These are phyloP conservation scores for Catonia carolina DNA, from an alignment of 2,888 invertebrate species.

Conservation along the genomic window DNA sequence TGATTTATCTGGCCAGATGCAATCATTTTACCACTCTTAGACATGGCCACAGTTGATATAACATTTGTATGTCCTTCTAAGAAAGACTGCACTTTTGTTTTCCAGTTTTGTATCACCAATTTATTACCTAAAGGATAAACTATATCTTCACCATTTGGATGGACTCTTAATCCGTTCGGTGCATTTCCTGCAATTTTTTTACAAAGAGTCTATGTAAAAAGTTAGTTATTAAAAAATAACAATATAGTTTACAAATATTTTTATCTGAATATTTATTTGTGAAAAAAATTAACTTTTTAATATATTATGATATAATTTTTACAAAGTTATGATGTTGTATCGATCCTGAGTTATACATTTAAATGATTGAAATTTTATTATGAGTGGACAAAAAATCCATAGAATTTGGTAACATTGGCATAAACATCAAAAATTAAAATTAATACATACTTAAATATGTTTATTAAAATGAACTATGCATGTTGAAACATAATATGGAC, in stretches of 20 bases:
- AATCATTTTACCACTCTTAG: slow-evolving; percentile 64
- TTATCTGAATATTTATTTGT: not conserved
- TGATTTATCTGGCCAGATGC: slow-evolving; percentile 89
- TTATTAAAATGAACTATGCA: too few species aligned
- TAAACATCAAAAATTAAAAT: too few species aligned
- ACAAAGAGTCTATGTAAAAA: slow-evolving; percentile 6
- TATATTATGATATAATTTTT: too few species aligned
- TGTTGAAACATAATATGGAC: too few species aligned
- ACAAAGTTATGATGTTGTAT: too few species aligned
- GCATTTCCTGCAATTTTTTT: slow-evolving; percentile 41
- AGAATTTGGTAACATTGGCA: too few species aligned
- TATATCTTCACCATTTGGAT: slow-evolving; percentile 63
- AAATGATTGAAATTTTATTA: too few species aligned
- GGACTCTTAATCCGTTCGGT: slow-evolving; percentile 56
- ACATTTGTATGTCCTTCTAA: slow-evolving; percentile 73
- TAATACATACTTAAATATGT: too few species aligned
- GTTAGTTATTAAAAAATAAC: not conserved
- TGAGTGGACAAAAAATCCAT: too few species aligned
- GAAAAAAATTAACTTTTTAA: not conserved
- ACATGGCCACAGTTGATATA: slow-evolving; percentile 69
- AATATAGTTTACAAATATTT: slow-evolving; percentile 15
- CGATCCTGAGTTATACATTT: too few species aligned
- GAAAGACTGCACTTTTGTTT: slow-evolving; percentile 64
- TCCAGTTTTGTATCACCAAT: slow-evolving; percentile 62
- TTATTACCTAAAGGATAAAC: slow-evolving; percentile 75